Evolutionary conservation across 2,888 invertebrate species (phyloP).

Genomic region (Opisthograptis luteolata): DNA sequence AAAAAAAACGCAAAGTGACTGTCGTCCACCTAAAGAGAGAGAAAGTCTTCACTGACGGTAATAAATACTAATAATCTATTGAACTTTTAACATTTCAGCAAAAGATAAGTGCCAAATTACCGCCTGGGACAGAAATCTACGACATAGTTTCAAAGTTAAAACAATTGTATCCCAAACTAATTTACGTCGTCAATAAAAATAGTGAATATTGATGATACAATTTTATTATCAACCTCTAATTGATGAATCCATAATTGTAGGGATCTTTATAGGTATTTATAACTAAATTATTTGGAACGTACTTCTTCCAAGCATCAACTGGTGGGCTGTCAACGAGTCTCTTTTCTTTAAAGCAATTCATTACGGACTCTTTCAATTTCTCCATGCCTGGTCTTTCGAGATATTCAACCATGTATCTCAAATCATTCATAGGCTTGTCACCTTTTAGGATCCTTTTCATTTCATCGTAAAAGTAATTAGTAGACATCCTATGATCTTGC

Average conservation of each 20-base stretch:
- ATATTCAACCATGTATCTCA: conserved; percentile 49
- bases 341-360: conserved; percentile 35
- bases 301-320: conserved; percentile 12
- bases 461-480: conserved; percentile 53
- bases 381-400: conserved; percentile 39
- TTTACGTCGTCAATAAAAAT: conserved; percentile 65
- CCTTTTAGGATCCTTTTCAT: conserved; percentile 48
- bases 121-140: conserved; percentile 59
- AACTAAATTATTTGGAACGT: conserved; percentile 46
- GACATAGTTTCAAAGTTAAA: conserved; percentile 52
- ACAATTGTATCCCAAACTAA: conserved; percentile 56
- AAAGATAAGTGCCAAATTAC: conserved; percentile 50
- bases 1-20: too few relatives aligned
- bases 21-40: not conserved
- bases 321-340: not conserved
- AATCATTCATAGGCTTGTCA: conserved; percentile 39
- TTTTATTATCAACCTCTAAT: not conserved
- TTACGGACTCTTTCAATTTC: conserved; percentile 32
- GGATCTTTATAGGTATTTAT: conserved; percentile 46
- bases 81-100: conserved; percentile 46
- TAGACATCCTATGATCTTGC: conserved; percentile 32
- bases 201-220: conserved; percentile 12
- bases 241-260: conserved; percentile 38
- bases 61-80: not conserved
- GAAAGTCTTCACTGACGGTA: not conserved